A percentile compares a stretch with the other conserved stretches of the same genome.
Evolutionary conservation across 2,113 vertebrate species (phyloP).

Genomic region (Thymallus thymallus): DNA sequence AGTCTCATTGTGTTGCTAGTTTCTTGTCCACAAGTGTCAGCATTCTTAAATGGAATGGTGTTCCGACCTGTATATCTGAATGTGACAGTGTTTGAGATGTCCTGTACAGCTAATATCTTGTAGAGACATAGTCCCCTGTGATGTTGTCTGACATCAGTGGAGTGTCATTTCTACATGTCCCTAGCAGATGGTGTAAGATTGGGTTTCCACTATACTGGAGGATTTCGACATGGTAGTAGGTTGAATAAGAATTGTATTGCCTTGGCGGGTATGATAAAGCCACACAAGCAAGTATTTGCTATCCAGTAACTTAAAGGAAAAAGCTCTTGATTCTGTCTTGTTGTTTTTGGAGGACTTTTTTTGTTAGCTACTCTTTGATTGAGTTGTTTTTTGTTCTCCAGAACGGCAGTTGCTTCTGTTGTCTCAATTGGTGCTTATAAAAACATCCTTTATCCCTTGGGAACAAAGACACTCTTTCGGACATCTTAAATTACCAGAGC

Average conservation of each 20-base stretch:
- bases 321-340: neutral
- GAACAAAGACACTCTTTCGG: slow-evolving; percentile 60
- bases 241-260: too few relatives aligned
- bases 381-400: neutral
- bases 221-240: too few relatives aligned
- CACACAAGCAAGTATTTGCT: neutral
- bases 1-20: too few relatives aligned
- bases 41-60: slow-evolving; percentile 53
- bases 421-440: slow-evolving; percentile 73
- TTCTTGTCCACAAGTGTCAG: slow-evolving; percentile 10
- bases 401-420: slow-evolving; percentile 27
- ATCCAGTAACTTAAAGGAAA: neutral
- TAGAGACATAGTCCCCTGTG: slow-evolving; percentile 70
- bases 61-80: slow-evolving; percentile 61
- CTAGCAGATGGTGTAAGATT: slow-evolving; percentile 45
- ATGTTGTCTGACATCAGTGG: slow-evolving; percentile 68
- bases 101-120: slow-evolving; percentile 54
- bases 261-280: too few relatives aligned
- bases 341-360: neutral
- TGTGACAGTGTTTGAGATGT: slow-evolving; percentile 69
- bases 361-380: neutral
- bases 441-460: slow-evolving; percentile 65
- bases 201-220: neutral
- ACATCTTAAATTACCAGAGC: slow-evolving; percentile 2
- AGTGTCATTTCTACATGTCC: slow-evolving; percentile 53